Percentiles rank a stretch among this genome's conserved stretches.
Conservation (phyloP, 2,797 vertebrate species). For the Balearica regulorum region DNA sequence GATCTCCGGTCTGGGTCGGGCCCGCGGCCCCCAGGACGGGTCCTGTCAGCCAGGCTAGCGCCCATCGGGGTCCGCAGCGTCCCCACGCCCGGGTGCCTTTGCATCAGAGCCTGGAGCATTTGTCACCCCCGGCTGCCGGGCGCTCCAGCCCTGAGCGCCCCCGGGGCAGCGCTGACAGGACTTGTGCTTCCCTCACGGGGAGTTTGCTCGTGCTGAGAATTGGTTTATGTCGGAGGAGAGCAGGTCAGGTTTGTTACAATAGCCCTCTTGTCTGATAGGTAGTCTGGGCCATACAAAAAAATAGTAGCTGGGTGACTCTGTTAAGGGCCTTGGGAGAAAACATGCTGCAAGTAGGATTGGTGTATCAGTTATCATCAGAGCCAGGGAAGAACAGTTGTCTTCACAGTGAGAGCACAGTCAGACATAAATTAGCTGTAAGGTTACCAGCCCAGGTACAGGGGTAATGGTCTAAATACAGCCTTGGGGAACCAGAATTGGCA, state of each 20-base stretch:
- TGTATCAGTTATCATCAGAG: accelerated
- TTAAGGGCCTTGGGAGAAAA: not conserved
- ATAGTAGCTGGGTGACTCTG: no score
- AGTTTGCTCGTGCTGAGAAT: not conserved
- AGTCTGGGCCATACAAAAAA: no score
- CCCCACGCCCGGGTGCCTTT: no score
- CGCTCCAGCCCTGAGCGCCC: not conserved
- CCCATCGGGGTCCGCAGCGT: not conserved
- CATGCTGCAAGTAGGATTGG: not conserved
- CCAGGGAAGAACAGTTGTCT: not conserved
- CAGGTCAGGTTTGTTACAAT: not conserved
- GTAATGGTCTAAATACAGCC: not conserved
- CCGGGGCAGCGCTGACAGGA: not conserved
- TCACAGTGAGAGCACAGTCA: not conserved
- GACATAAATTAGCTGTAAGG: not conserved
- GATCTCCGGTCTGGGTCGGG: accelerated
- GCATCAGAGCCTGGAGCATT: accelerated
- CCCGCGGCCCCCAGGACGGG: accelerated
- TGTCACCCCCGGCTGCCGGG: not conserved
- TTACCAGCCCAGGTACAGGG: accelerated
- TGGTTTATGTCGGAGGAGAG: not conserved
- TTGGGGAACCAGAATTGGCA: not conserved
- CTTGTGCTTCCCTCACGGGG: not conserved
- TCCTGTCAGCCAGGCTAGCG: not conserved
- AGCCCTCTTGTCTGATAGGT: accelerated